Base-by-base conservation (phyloP, 2,797 vertebrate species). In the Poeciliopsis infans region DNA sequence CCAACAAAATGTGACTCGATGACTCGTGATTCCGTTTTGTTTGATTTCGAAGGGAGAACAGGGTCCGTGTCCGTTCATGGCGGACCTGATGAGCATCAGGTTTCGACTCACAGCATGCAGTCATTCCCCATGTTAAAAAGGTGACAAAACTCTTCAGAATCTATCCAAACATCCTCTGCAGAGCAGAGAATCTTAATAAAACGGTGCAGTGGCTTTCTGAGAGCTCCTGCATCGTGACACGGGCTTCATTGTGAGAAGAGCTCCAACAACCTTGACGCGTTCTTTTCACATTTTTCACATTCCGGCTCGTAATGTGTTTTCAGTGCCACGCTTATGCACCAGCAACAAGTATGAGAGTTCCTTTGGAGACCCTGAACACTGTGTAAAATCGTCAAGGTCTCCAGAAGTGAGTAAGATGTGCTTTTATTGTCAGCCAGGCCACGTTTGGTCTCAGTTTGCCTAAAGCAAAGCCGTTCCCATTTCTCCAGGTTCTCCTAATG, bases 361-460 rank as follows among this genome's bases (percentile, higher is more conserved):
- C 75, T 46, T 75, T 16, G n/a, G 49, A 82, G 74, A 72, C 74
- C 77, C 55, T 82, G 84, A 53, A 76, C 64, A 72, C 23, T 18
- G 47, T 43, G 79, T 74, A 33, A 31, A 71, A 39, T 11, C 31
- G n/a, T 55, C 64, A 79, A 81, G 74, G 80, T 70, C 68, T 39
- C 70, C 33, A 41, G 59, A 36, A 39, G 66, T 13, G 45, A 31
- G 6, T 28, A 12, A 23, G 31, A 13, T 7, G 20, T 46, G 66
- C 6, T 72, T 4, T 41, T 72, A 57, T 20, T 61, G 11, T 45
- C 59, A 57, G 11, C 39, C 59, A 57, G 1, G 33, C 7, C 7
- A 23, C 46, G 69, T 5, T 11, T 69, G 5, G 72, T 73, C 28
- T 0, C 12, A 28, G 25, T 2, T 16, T 13, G 0, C 20, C 55